phyloP scores from a whole-genome alignment of 2,888 invertebrate species.

The Dasypolia templi region DNA sequence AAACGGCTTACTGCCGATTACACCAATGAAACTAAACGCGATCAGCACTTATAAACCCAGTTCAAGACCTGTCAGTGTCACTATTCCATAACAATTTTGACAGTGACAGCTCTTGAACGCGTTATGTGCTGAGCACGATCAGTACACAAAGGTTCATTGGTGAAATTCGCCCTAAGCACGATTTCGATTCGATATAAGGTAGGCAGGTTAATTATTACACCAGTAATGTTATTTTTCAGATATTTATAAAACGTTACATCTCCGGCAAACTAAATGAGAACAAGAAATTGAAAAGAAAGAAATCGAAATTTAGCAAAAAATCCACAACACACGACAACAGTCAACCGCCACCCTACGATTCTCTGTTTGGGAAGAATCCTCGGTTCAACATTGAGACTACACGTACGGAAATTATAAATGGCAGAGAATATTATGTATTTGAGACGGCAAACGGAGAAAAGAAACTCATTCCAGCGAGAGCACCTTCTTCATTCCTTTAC shows the following conservation, averaged over 20 bases:
- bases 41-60: too few relatives aligned
- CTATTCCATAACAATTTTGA: too few relatives aligned
- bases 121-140: too few relatives aligned
- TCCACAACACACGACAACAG: slow-evolving; percentile 73
- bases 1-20: not conserved
- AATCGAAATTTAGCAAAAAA: slow-evolving; percentile 63
- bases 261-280: slow-evolving; percentile 59
- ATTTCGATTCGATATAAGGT: not conserved
- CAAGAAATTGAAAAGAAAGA: slow-evolving; percentile 56
- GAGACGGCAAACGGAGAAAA: slow-evolving; percentile 91
- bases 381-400: slow-evolving; percentile 76
- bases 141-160: too few relatives aligned
- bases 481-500: slow-evolving; percentile 94
- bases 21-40: too few relatives aligned
- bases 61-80: too few relatives aligned
- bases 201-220: not conserved
- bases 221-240: slow-evolving; percentile 70
- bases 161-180: not conserved
- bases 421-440: slow-evolving; percentile 94
- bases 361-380: slow-evolving; percentile 87
- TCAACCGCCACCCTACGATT: slow-evolving; percentile 93
- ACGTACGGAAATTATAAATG: slow-evolving; percentile 92
- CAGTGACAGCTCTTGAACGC: too few relatives aligned
- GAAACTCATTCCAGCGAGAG: slow-evolving; percentile 93
- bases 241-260: slow-evolving; percentile 77